A percentile compares a stretch with the other conserved stretches of the same genome.
phyloP scores from a whole-genome alignment of 1,140 invertebrate genomes.

The Lepidurus arcticus region DNA sequence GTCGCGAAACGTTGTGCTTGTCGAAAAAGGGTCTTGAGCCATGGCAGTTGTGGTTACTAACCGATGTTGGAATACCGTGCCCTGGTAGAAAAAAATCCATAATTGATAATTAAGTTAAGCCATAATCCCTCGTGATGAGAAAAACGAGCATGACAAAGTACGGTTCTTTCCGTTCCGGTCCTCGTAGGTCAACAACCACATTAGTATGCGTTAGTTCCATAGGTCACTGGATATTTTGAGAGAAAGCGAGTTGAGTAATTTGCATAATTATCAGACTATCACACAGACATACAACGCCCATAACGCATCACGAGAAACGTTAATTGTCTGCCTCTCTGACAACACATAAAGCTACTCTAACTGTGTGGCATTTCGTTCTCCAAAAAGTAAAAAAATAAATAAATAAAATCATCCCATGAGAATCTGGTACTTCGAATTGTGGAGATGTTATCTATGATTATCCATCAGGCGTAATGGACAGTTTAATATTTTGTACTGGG shows the following conservation, averaged over 20 bases:
- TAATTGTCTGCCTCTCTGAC: not conserved
- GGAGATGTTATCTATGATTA: no score
- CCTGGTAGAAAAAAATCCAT: not conserved
- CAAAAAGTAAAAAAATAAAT: no score
- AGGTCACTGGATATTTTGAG: not conserved
- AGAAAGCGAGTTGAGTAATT: not conserved
- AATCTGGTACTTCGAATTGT: no score
- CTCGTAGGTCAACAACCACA: not conserved
- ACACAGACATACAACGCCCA: not conserved
- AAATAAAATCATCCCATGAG: no score
- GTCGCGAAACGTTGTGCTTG: slow-evolving; percentile 41
- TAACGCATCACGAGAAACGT: not conserved
- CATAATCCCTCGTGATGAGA: not conserved
- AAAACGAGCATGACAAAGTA: no score
- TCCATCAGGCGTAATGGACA: no score
- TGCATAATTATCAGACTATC: slow-evolving; percentile 15
- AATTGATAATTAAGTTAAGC: not conserved
- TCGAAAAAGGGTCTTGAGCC: not conserved
- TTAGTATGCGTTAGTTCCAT: not conserved
- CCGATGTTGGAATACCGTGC: not conserved
- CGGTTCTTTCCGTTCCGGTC: no score
- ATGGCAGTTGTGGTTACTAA: not conserved
- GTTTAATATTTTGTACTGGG: no score
- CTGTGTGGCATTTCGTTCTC: no score
- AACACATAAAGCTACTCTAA: not conserved